Percentiles rank a stretch among this genome's conserved stretches.
phyloP scores from a whole-genome alignment of 2,888 invertebrate species.

The Monopis laevigella region DNA sequence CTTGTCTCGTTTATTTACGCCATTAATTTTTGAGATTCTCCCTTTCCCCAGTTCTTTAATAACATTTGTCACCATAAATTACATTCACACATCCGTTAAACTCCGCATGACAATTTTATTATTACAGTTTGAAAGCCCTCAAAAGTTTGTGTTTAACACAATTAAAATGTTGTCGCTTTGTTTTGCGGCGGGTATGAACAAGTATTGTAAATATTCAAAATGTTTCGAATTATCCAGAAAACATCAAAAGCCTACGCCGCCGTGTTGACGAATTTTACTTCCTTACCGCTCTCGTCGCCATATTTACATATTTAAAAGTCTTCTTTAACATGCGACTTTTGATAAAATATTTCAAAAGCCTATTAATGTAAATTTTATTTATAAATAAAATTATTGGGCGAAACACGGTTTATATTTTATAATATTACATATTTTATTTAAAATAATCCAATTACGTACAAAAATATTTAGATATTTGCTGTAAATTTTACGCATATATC shows the following conservation, averaged over 20 bases:
- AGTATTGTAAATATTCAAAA: slow-evolving; percentile 4
- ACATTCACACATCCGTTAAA: slow-evolving; percentile 12
- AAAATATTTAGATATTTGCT: too few relatives aligned
- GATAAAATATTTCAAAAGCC: slow-evolving; percentile 2
- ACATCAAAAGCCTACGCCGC: slow-evolving; percentile 6
- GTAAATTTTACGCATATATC: too few relatives aligned
- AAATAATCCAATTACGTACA: too few relatives aligned
- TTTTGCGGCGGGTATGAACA: neutral
- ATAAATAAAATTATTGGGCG: too few relatives aligned
- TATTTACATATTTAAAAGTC: slow-evolving; percentile 10
- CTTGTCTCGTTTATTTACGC: slow-evolving; percentile 11
- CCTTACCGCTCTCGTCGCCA: slow-evolving; percentile 4
- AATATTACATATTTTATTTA: too few relatives aligned
- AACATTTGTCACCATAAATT: slow-evolving; percentile 12
- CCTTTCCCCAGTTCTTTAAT: slow-evolving; percentile 9
- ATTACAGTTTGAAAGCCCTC: slow-evolving; percentile 9
- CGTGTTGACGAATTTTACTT: slow-evolving; percentile 1
- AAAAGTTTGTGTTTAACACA: slow-evolving; percentile 1
- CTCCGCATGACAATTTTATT: slow-evolving; percentile 10
- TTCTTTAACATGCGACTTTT: slow-evolving; percentile 7
- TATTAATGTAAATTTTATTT: slow-evolving; percentile 6
- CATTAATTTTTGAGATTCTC: slow-evolving; percentile 11
- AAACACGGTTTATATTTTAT: too few relatives aligned
- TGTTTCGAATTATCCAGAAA: slow-evolving; percentile 8
- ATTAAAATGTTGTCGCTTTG: slow-evolving; percentile 5